Conservation (phyloP, 2,113 vertebrate species). For the Tor tambroides region DNA sequence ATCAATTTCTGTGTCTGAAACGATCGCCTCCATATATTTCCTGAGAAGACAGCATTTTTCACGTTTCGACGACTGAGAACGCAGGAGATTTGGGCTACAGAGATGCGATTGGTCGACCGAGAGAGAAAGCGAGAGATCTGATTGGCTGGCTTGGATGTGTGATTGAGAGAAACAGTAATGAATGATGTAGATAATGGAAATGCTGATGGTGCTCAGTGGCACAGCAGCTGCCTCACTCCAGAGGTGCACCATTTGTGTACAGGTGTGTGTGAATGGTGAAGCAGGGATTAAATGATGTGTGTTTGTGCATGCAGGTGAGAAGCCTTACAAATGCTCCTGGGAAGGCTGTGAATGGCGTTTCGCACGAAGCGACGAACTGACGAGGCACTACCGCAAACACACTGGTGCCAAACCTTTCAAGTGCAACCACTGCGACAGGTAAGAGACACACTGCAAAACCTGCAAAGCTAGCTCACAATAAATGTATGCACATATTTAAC, state of each 20-base stretch:
- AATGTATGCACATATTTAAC: neutral
- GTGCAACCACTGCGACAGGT: constrained; percentile 99
- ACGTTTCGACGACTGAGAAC: neutral
- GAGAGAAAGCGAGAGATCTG: neutral
- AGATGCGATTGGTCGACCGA: neutral
- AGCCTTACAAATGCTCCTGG: constrained; percentile 99
- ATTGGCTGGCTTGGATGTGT: constrained; percentile 22
- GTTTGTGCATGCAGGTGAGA: constrained; percentile 83
- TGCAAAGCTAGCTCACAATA: neutral
- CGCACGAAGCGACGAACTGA: constrained; percentile 98
- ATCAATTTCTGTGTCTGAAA: constrained; percentile 60
- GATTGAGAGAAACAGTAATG: constrained; percentile 36
- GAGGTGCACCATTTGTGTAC: constrained; percentile 45
- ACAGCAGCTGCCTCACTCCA: constrained; percentile 19
- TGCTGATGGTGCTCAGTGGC: constrained; percentile 27
- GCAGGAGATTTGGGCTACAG: constrained; percentile 19
- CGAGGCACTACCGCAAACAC: constrained; percentile 99
- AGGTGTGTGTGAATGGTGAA: constrained; percentile 17
- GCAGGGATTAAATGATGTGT: constrained; percentile 22
- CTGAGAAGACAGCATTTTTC: neutral
- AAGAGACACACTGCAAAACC: constrained; percentile 58
- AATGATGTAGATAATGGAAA: constrained; percentile 34
- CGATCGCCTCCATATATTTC: neutral
- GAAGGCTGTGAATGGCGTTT: constrained; percentile 99
- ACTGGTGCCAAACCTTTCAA: constrained; percentile 99